Base-by-base conservation (phyloP, 1,140 invertebrate species). In the Diplogasteroides magnus region DNA sequence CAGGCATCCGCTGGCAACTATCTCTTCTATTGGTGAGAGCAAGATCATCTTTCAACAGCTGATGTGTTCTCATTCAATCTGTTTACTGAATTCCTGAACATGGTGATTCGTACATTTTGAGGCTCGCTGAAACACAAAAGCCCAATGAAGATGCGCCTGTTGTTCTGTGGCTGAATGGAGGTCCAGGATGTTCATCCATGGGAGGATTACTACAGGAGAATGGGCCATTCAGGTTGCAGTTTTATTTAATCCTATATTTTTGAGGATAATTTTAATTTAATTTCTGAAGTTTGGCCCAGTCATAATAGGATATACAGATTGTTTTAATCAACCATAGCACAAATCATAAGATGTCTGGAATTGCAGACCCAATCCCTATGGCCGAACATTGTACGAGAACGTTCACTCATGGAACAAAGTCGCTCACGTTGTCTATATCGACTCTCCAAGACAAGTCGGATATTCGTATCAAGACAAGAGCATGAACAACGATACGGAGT, bases 391-490 rank as follows among this genome's bases (percentile, higher is more conserved):
- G 0, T 73, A 72, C 19, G 71, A 77, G 31, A 87, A 86, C 70
- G 67, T 78, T 13, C 85, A 83, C 75, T 79, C 82, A 63, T 87
- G 86, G 86, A 86, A 86, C 73, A 82, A 76, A 63, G 84, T 84
- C 69, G 90, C 91, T 37, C 93, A 91, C 81, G 90, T 94, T 28
- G 59, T 87, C 3, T 87, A 83, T 73, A 68, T 87, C 29, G 86
- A 87, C 72, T 82, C 85, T 14, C 86, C 86, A 62, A 85, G 85
- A 55, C 85, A 86, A 69, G 86, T 87, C 61, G 86, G 86, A 2
- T 87, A 82, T 71, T 87, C 86, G 0, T 87, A 86, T 74, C 78
- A 84, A 32, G 73, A 75, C 57, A 64, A 31, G 29, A 69, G 72
- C 31, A 77, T 84, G 64, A 78, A 80, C 62, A 82, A 84, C 31